phyloP scores from a whole-genome alignment of 2,797 vertebrate species.

The Cyprinodon diabolis region DNA sequence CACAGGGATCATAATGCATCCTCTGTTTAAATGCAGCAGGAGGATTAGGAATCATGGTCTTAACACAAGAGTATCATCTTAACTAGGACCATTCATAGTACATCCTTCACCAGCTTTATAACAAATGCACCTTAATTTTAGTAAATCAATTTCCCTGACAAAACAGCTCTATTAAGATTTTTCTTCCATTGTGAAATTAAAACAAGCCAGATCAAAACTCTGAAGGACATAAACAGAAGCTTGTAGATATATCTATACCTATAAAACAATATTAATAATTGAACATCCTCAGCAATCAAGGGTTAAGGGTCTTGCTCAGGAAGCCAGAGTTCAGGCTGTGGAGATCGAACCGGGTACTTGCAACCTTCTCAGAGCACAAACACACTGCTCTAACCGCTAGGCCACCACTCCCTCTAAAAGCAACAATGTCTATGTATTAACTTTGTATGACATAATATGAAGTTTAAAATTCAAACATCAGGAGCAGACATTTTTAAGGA shows the following conservation, averaged over 20 bases:
- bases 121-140: neutral
- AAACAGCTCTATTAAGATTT: conserved; percentile 17
- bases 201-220: conserved; percentile 2
- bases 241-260: no score
- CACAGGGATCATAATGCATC: conserved; percentile 43
- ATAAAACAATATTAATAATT: no score
- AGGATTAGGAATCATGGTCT: conserved; percentile 22
- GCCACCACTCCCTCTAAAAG: neutral
- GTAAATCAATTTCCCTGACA: neutral
- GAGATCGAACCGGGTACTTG: no score
- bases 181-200: neutral
- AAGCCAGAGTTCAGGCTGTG: no score
- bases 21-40: conserved; percentile 34
- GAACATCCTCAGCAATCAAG: no score
- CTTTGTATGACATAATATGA: neutral
- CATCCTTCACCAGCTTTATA: neutral
- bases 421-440: neutral
- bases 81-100: conserved; percentile 16
- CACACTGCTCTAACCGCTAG: no score
- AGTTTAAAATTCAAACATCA: neutral
- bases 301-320: no score
- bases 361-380: no score
- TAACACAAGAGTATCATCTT: conserved; percentile 23
- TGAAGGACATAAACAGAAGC: no score
- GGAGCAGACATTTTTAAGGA: neutral